A percentile compares a stretch with the other conserved stretches of the same genome.
These are phyloP conservation scores for Coregonus clupeaformis DNA, from an alignment of 2,113 vertebrate species.

Conservation along the genomic window DNA sequence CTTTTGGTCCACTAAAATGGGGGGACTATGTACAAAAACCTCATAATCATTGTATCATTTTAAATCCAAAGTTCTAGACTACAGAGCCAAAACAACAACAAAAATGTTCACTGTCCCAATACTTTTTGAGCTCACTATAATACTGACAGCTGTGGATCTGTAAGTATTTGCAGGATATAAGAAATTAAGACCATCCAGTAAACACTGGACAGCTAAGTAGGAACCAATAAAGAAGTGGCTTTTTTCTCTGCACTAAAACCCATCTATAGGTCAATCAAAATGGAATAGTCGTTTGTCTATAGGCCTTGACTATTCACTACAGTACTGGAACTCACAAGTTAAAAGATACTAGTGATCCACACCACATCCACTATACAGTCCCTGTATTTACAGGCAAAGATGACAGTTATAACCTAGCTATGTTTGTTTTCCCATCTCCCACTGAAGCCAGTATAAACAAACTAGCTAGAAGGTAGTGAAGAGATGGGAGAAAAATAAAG, in stretches of 20 bases:
- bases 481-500: neutral
- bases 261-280: conserved; percentile 14
- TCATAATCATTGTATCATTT: too few relatives aligned
- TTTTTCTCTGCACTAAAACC: conserved; percentile 15
- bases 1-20: too few relatives aligned
- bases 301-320: too few relatives aligned
- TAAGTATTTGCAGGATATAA: conserved; percentile 61
- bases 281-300: neutral
- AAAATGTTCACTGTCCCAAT: too few relatives aligned
- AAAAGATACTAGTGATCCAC: too few relatives aligned
- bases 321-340: neutral
- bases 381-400: too few relatives aligned
- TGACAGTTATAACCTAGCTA: too few relatives aligned
- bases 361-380: too few relatives aligned
- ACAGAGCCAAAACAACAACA: too few relatives aligned
- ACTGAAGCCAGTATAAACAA: neutral
- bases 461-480: neutral
- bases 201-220: conserved; percentile 49
- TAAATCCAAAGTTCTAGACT: too few relatives aligned
- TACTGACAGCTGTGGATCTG: conserved; percentile 65
- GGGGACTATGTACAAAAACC: too few relatives aligned
- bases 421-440: neutral
- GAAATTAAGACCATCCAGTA: conserved; percentile 52
- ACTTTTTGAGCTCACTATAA: too few relatives aligned
- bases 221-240: conserved; percentile 24